A percentile compares a stretch with the other conserved stretches of the same genome.
phyloP scores from a whole-genome alignment of 2,888 invertebrate genomes.

The Sceliomorpha sp. region DNA sequence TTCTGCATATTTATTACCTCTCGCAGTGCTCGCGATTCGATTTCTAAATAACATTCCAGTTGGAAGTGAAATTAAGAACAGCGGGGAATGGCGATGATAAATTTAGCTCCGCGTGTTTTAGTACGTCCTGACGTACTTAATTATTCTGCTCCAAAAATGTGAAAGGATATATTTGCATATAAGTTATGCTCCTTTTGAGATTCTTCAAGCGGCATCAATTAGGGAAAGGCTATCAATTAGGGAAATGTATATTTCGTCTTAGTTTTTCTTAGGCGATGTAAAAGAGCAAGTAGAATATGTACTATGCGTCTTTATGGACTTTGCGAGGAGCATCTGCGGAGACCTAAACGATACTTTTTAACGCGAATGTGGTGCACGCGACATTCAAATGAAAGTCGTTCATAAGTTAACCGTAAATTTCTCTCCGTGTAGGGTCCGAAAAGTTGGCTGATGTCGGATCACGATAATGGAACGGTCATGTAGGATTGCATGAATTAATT shows the following conservation, averaged over 20 bases:
- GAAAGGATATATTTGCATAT: too few species aligned
- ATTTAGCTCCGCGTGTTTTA: too few species aligned
- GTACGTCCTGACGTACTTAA: too few species aligned
- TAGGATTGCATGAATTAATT: constrained; percentile 26
- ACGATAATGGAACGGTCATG: constrained; percentile 41
- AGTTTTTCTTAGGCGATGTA: too few species aligned
- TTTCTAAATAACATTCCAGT: background rate
- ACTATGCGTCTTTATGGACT: constrained; percentile 36
- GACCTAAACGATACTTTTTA: constrained; percentile 18
- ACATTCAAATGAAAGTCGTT: constrained; percentile 44
- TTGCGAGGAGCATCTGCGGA: constrained; percentile 5
- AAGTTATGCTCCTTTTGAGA: too few species aligned
- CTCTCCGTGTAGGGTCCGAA: constrained; percentile 47
- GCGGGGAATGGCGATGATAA: too few species aligned
- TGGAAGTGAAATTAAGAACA: too few species aligned
- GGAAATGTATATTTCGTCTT: too few species aligned
- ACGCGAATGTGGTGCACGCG: constrained; percentile 19
- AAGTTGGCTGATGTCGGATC: constrained; percentile 27
- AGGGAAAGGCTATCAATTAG: too few species aligned
- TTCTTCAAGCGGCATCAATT: too few species aligned
- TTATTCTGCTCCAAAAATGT: too few species aligned
- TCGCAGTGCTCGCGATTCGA: background rate
- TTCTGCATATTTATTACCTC: background rate
- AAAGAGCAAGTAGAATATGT: constrained; percentile 12
- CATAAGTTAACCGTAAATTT: constrained; percentile 41